Conservation (phyloP, 2,888 invertebrate species). For the Neoscelio sp. region DNA sequence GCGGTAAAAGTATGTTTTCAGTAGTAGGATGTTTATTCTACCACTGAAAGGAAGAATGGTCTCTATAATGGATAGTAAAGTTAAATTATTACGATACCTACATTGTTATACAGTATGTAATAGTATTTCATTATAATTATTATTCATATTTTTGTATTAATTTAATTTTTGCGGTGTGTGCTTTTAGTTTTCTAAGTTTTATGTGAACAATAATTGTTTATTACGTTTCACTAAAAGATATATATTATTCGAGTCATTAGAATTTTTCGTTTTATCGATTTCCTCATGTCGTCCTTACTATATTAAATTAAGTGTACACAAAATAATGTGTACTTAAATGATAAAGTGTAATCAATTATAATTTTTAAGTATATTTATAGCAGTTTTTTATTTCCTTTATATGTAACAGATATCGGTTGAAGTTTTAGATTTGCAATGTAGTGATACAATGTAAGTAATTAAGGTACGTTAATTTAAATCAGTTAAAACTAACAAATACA, state of each 20-base stretch:
- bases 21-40: not conserved
- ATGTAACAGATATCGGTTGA: too few species aligned
- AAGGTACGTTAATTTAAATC: too few species aligned
- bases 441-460: too few species aligned
- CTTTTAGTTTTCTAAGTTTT: not conserved
- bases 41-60: not conserved
- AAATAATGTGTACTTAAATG: too few species aligned
- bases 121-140: not conserved
- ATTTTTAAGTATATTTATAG: too few species aligned
- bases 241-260: not conserved
- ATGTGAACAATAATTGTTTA: conserved; percentile 8
- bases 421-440: too few species aligned
- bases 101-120: not conserved
- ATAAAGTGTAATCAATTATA: too few species aligned
- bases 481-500: too few species aligned
- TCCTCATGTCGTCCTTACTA: not conserved
- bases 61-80: conserved; percentile 5
- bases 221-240: not conserved
- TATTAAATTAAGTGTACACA: not conserved
- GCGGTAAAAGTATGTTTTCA: not conserved
- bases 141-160: not conserved
- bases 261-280: not conserved
- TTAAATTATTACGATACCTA: conserved; percentile 26
- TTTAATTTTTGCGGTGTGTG: conserved; percentile 4
- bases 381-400: too few species aligned